Base-by-base conservation (phyloP, 1,140 invertebrate genomes). In the Aphelenchoides besseyi region DNA sequence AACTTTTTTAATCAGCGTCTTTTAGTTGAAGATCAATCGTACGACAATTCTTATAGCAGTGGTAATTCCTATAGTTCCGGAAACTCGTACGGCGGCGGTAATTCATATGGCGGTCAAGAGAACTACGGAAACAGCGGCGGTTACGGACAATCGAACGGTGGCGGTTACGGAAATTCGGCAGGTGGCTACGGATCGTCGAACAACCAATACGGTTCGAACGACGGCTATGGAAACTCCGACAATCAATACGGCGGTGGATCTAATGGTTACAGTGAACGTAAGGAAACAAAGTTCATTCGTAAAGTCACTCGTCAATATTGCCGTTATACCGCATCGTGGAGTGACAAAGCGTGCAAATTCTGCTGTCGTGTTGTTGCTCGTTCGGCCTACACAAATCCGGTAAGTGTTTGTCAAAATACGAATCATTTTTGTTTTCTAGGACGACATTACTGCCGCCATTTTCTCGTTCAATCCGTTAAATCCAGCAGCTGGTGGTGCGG, bases 361-460 rank as follows among this genome's bases (percentile, higher is more conserved):
- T 70, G 69, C 35, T 70, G 69, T 33, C 12, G 26, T 23, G 61
- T 70, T n/a, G 69, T 55, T 36, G 69, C 69, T 23, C 69, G 69
- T 32, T 18, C 36, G 30, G 69, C 69, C 9, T 69, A 70, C 54
- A 70, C 69, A 18, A 70, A 55, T 61, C 55, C 55, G 18, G 69
- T 70, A 55, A 70, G 55, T 70, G 5, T 59, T 23, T 33, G 5
- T 59, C 18, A 23, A 5, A 28, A 8, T 5, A 8, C 32, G 18
- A 59, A 8, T 59, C 55, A 8, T 59, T 59, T 8, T 29, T 32
- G 12, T 5, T 32, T 69, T 70, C 8, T 32, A 70, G 69, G 69
- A 70, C 35, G 61, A 70, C 68, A 70, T 70, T 33, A 9, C 32
- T 32, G 55, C 68, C 28, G 69, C 69, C 32, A 70, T 70, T 61